Percentiles rank a stretch among this genome's conserved stretches.
Conservation (phyloP, 2,888 invertebrate genomes). For the Aproaerema taeniolella region DNA sequence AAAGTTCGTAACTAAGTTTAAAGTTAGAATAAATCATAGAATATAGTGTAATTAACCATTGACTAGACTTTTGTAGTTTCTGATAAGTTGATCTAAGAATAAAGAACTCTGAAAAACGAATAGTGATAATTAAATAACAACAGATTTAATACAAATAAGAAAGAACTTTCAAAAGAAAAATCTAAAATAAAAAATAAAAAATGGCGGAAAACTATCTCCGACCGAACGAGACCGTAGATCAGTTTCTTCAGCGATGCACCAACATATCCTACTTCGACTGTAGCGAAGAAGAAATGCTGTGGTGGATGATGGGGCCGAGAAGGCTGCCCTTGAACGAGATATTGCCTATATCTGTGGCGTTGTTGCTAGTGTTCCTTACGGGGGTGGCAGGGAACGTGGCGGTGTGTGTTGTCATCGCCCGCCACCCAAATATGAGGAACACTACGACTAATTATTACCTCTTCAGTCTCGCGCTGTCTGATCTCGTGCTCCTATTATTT, state of each 20-base stretch:
- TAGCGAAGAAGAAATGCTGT: constrained; percentile 78
- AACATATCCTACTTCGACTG: constrained; percentile 73
- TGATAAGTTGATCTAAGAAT: no score
- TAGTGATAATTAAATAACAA: no score
- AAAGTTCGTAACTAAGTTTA: no score
- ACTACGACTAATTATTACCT: constrained; percentile 96
- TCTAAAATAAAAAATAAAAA: constrained; percentile 13
- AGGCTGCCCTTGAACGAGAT: constrained; percentile 75
- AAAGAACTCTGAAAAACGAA: no score
- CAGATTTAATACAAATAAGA: no score
- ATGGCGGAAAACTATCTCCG: constrained; percentile 47
- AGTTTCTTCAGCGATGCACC: constrained; percentile 56
- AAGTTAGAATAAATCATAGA: no score
- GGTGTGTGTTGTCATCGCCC: constrained; percentile 90
- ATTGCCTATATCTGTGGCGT: constrained; percentile 81
- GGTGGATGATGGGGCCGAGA: constrained; percentile 79
- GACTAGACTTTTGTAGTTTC: no score
- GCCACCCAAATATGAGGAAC: constrained; percentile 89
- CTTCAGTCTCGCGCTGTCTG: constrained; percentile 92
- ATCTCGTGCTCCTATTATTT: constrained; percentile 86
- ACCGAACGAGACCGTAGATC: constrained; percentile 40
- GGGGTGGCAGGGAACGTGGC: constrained; percentile 90
- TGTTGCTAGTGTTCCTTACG: constrained; percentile 87
- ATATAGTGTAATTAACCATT: no score
- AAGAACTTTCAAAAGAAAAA: no score